These are phyloP conservation scores for Schrankia costaestrigalis DNA, from an alignment of 2,888 invertebrate species.

Conservation along the genomic window DNA sequence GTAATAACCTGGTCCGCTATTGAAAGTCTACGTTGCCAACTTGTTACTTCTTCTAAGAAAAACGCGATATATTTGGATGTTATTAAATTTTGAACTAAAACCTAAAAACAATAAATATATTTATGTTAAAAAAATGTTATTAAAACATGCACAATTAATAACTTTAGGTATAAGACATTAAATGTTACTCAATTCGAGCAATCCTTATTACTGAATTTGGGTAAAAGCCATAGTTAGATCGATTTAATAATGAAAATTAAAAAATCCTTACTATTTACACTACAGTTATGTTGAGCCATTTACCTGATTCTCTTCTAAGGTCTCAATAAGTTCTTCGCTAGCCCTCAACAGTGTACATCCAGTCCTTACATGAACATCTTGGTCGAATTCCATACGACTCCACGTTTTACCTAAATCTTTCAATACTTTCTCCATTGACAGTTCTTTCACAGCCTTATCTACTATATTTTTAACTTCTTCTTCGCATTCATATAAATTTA, in stretches of 20 bases:
- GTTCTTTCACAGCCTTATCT: constrained; percentile 98
- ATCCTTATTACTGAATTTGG: too few relatives aligned
- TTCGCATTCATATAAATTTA: constrained; percentile 97
- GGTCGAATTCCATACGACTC: constrained; percentile 95
- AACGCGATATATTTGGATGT: constrained; percentile 98
- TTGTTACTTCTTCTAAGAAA: constrained; percentile 95
- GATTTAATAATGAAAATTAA: too few relatives aligned
- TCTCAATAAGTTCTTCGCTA: constrained; percentile 97
- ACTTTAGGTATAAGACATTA: too few relatives aligned
- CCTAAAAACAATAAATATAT: too few relatives aligned
- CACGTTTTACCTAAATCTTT: constrained; percentile 95
- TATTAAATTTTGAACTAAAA: constrained; percentile 96
- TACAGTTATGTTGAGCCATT: too few relatives aligned
- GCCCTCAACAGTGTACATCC: constrained; percentile 92
- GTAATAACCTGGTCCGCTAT: constrained; percentile 96
- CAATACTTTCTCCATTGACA: constrained; percentile 98
- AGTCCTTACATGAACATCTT: constrained; percentile 93
- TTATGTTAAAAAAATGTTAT: too few relatives aligned
- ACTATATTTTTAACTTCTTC: constrained; percentile 98
- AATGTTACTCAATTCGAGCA: too few relatives aligned
- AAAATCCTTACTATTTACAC: too few relatives aligned
- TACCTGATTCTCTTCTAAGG: constrained; percentile 98
- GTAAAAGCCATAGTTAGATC: too few relatives aligned
- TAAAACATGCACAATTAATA: too few relatives aligned
- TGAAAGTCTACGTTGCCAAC: constrained; percentile 95